These are phyloP conservation scores for Diadema setosum DNA, from an alignment of 35 echinoderm and acorn worm genomes.

Conservation along the genomic window DNA sequence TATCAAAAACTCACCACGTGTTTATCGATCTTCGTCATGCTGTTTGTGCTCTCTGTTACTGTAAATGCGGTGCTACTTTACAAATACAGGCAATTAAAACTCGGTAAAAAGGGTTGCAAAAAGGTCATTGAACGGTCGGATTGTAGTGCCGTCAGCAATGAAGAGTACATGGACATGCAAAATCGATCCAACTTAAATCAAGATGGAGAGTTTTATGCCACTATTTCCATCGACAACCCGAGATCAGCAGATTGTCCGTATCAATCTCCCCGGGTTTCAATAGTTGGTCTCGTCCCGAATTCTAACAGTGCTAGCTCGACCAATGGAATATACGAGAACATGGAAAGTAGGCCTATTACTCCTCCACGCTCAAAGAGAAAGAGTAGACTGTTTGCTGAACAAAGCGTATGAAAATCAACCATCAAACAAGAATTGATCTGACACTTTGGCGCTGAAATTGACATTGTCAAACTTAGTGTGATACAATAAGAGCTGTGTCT, in stretches of 20 bases:
- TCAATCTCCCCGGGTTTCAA: neutral
- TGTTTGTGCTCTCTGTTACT: neutral
- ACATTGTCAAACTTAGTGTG: too few relatives aligned
- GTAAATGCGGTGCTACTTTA: neutral
- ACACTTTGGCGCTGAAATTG: too few relatives aligned
- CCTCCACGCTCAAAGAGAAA: neutral
- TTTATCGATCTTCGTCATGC: neutral
- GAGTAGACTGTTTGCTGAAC: neutral
- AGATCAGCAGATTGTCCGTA: neutral
- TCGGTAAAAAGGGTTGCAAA: neutral
- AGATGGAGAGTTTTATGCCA: neutral
- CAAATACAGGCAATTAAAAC: too few relatives aligned
- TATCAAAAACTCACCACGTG: neutral
- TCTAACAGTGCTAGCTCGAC: neutral
- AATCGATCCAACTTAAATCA: neutral
- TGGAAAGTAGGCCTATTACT: neutral
- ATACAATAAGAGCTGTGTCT: too few relatives aligned
- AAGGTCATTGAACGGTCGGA: neutral
- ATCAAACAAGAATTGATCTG: too few relatives aligned
- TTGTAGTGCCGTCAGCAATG: neutral
- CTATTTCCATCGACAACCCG: neutral
- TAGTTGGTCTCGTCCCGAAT: neutral
- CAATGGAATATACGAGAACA: neutral
- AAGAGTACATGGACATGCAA: constrained; percentile 13
- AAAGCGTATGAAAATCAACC: neutral